These are phyloP conservation scores for Sphaeridia pumilis DNA, from an alignment of 2,888 invertebrate genomes.

Conservation along the genomic window DNA sequence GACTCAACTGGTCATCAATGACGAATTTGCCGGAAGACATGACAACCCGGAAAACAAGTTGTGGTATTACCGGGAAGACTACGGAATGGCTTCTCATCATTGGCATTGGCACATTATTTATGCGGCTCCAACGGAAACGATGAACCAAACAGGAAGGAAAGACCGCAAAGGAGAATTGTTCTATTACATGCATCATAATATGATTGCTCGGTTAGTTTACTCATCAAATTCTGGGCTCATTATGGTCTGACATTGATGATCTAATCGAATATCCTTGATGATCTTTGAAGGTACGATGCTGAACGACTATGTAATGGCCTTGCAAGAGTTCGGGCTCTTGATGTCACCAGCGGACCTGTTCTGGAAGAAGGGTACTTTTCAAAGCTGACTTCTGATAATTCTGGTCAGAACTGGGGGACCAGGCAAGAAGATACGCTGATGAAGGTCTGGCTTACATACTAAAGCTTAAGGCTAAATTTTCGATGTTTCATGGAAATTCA, in stretches of 20 bases:
- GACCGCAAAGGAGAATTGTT: conserved; percentile 70
- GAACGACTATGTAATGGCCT: conserved; percentile 64
- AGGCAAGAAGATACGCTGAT: conserved; percentile 25
- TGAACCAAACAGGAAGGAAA: conserved; percentile 47
- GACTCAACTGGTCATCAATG: conserved; percentile 36
- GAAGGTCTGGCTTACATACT: conserved; percentile 6
- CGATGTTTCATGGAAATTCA: background rate
- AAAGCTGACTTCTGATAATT: conserved; percentile 46
- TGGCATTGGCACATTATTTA: conserved; percentile 89
- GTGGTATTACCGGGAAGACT: conserved; percentile 73
- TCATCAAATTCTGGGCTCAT: background rate
- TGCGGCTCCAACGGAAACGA: too few relatives aligned
- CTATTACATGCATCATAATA: conserved; percentile 66
- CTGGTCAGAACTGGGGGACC: conserved; percentile 24
- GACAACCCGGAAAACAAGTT: conserved; percentile 61
- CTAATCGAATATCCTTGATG: background rate
- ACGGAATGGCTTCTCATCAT: conserved; percentile 71
- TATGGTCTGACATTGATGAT: background rate
- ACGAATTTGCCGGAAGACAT: conserved; percentile 57
- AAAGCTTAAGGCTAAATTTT: background rate
- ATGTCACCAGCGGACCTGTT: conserved; percentile 51
- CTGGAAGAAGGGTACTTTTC: conserved; percentile 71
- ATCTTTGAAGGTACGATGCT: conserved; percentile 50
- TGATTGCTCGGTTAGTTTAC: conserved; percentile 44
- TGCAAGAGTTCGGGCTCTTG: conserved; percentile 51